Evolutionary conservation across 2,888 invertebrate genomes (phyloP).

Genomic region (Hydrotaea diabolus): DNA sequence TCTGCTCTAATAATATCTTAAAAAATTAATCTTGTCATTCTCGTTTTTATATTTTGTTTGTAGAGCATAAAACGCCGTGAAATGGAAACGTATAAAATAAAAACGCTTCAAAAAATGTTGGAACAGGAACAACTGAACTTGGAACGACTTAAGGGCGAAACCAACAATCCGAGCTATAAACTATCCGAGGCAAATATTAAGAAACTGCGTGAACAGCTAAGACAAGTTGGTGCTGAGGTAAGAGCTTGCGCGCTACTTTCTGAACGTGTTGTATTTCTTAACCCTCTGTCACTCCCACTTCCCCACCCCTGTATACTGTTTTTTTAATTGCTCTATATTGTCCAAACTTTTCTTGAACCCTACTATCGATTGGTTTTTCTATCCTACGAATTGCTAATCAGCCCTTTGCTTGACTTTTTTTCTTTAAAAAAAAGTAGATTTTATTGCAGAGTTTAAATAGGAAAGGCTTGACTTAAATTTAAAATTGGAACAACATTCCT

Average conservation of each 20-base stretch:
- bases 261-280: slow-evolving; percentile 31
- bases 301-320: not conserved
- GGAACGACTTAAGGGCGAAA: slow-evolving; percentile 85
- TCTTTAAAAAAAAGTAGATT: no score
- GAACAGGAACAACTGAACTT: slow-evolving; percentile 92
- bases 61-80: slow-evolving; percentile 93
- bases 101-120: slow-evolving; percentile 93
- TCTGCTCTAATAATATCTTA: no score
- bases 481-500: no score
- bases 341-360: not conserved
- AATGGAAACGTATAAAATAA: slow-evolving; percentile 90
- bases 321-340: not conserved
- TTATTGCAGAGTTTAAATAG: no score
- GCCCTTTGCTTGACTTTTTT: slow-evolving; percentile 16
- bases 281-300: not conserved
- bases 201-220: slow-evolving; percentile 80
- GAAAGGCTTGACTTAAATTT: no score
- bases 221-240: slow-evolving; percentile 81
- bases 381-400: not conserved
- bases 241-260: slow-evolving; percentile 60
- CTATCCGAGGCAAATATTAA: slow-evolving; percentile 80
- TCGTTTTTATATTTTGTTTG: slow-evolving; percentile 62
- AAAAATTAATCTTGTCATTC: not conserved
- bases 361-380: not conserved
- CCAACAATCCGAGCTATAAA: slow-evolving; percentile 78